Evolutionary conservation across 2,797 vertebrate species (phyloP).

Genomic region (Lophotriccus pileatus): DNA sequence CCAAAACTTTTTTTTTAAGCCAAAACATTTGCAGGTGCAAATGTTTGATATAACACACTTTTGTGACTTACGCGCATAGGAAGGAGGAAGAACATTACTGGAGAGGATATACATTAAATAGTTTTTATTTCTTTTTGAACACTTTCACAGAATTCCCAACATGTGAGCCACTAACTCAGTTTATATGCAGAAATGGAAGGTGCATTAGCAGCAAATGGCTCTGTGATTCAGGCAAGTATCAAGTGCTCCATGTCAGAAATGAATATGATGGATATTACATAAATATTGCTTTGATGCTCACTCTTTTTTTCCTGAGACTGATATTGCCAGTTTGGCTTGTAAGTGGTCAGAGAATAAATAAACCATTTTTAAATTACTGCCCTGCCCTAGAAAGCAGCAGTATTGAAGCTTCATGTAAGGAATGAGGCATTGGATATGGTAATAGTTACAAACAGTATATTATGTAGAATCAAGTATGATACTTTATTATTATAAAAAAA

Average conservation of each 20-base stretch:
- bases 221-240: conserved; percentile 90
- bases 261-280: not conserved
- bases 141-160: conserved; percentile 87
- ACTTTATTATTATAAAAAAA: not conserved
- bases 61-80: not conserved
- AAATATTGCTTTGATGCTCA: not conserved
- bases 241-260: not conserved
- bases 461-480: not conserved
- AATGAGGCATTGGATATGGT: not conserved
- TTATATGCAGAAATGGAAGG: conserved; percentile 91
- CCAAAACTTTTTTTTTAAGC: not conserved
- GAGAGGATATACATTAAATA: not conserved
- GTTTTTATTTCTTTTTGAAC: conserved; percentile 8
- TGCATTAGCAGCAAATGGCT: conserved; percentile 94
- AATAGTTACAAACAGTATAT: not conserved
- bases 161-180: conserved; percentile 90
- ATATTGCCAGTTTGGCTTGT: not conserved
- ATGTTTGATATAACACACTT: not conserved
- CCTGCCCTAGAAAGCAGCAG: not conserved
- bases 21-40: not conserved
- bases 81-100: not conserved
- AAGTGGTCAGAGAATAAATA: not conserved
- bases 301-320: not conserved
- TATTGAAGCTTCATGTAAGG: not conserved
- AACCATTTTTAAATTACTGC: not conserved